Base-by-base conservation (phyloP, 1,140 invertebrate genomes). In the Drosophila eugracilis region DNA sequence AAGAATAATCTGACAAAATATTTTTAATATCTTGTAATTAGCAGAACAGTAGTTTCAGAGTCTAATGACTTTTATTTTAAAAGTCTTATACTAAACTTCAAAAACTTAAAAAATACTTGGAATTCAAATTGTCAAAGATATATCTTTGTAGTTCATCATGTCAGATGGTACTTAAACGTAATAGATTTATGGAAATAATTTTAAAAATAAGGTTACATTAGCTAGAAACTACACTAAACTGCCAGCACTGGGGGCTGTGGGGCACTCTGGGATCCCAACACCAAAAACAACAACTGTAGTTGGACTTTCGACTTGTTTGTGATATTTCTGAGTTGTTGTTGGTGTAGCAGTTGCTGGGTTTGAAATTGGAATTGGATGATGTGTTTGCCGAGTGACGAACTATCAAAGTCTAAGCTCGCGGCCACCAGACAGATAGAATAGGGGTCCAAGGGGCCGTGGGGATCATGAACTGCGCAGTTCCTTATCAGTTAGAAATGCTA, bases 301-400 rank as follows among this genome's bases (percentile, higher is more conserved):
- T 84, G 81, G 80, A 84, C 80, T 84, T 84, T 84, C 66, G 77
- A 84, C 80, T 84, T 86, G 78, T 84, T 81, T 81, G 76, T 73
- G 60, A 76, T 72, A 75, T 50, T 69, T 60, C 66, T 21, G 9
- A 54, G 24, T 49, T 37, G 24, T 34, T 60, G 41, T 32, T 54
- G 55, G 14, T 49, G 55, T 22, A 41, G 54, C 28, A 41, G 54
- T 58, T 69, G 48, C 19, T 53, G 30, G 45, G 14, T 24, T 15
- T 26, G 42, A n/a, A 26, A 37, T n/a, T 19, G 26, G 28, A 21
- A 65, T 50, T 34, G 50, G 59, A 66, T 73, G 69, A 69, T 65
- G 37, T 59, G 58, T 42, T 84, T 70, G 78, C 73, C 60, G 76
- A 65, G 83, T 78, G 67, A 74, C 60, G 54, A 84, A 76, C 81